phyloP scores from a whole-genome alignment of 2,888 invertebrate species.

The Electrophaes corylata region DNA sequence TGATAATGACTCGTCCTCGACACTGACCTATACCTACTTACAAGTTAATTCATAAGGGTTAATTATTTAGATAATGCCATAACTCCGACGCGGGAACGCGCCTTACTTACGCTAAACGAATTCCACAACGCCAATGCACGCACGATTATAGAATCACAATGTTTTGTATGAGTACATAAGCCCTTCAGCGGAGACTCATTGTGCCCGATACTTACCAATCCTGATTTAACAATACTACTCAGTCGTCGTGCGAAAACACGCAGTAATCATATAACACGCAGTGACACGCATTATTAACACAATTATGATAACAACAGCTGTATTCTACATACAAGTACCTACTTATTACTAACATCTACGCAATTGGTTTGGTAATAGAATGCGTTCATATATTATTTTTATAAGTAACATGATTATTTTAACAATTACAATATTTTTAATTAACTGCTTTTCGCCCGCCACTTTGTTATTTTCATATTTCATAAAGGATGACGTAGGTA shows the following conservation, averaged over 20 bases:
- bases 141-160: constrained; percentile 25
- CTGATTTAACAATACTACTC: constrained; percentile 37
- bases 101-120: background rate
- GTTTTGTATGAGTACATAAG: constrained; percentile 25
- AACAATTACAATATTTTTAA: background rate
- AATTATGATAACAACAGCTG: constrained; percentile 5
- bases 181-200: constrained; percentile 12
- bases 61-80: background rate
- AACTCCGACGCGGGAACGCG: background rate
- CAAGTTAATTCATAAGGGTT: constrained; percentile 20
- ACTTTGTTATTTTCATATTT: no score
- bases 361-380: constrained; percentile 17
- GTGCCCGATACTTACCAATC: constrained; percentile 30
- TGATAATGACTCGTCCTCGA: constrained; percentile 1
- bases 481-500: no score
- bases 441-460: background rate
- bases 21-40: constrained; percentile 13
- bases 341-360: constrained; percentile 5
- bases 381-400: constrained; percentile 4
- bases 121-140: constrained; percentile 15
- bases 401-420: background rate
- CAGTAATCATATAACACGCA: constrained; percentile 16
- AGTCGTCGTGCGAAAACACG: constrained; percentile 35
- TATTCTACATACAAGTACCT: constrained; percentile 13
- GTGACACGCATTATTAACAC: constrained; percentile 10